Percentiles rank a stretch among this genome's conserved stretches.
These are phyloP conservation scores for Shinisaurus crocodilurus DNA, from an alignment of 2,113 vertebrate genomes.

Conservation along the genomic window DNA sequence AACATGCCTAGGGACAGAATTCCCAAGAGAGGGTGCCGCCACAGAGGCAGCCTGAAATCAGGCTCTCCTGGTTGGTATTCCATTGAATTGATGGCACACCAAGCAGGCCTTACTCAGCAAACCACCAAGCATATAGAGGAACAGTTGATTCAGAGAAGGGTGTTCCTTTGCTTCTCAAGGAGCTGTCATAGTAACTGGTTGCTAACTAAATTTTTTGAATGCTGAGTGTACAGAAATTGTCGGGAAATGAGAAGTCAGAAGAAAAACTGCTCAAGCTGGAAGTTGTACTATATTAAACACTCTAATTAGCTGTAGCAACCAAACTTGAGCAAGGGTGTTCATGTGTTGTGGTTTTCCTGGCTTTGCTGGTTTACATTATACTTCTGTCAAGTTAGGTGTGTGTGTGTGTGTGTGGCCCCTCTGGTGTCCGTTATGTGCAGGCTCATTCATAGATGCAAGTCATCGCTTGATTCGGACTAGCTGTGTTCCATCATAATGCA, in stretches of 20 bases:
- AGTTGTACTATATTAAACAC: not conserved
- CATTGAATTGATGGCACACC: not conserved
- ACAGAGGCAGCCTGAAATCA: not conserved
- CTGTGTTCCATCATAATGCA: too few relatives aligned
- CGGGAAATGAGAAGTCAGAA: not conserved
- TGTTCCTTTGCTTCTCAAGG: constrained; percentile 4
- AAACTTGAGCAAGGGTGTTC: not conserved
- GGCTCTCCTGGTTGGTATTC: not conserved
- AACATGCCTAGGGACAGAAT: not conserved
- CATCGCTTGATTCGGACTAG: too few relatives aligned
- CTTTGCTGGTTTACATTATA: not conserved
- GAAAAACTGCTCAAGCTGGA: not conserved
- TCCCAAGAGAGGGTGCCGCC: not conserved
- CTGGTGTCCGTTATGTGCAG: not conserved
- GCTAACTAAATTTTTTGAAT: fast-evolving
- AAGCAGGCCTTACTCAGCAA: not conserved
- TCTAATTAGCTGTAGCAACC: fast-evolving
- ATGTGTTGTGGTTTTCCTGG: not conserved
- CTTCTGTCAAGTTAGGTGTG: not conserved
- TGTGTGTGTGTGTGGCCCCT: not conserved
- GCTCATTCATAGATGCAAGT: not conserved
- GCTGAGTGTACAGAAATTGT: not conserved
- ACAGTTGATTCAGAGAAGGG: not conserved
- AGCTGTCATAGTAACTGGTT: not conserved
- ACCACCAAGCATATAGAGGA: not conserved